phyloP scores from a whole-genome alignment of 2,113 vertebrate genomes.

The Plecotus auritus region DNA sequence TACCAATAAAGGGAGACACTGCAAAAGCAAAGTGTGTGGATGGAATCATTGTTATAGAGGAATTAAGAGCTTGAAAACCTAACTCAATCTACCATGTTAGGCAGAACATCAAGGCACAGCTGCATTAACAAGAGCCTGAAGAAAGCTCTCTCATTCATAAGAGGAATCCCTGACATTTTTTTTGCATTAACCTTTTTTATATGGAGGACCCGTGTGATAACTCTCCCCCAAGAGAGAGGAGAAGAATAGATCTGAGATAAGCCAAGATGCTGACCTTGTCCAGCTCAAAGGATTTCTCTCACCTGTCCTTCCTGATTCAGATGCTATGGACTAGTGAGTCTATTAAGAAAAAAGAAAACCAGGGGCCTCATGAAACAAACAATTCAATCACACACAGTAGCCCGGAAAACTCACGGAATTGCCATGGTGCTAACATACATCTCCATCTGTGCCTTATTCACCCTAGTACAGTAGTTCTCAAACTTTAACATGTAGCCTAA shows the following conservation, averaged over 20 bases:
- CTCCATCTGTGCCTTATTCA: not conserved
- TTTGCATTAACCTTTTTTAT: constrained; percentile 28
- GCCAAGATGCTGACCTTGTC: not conserved
- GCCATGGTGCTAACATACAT: not conserved
- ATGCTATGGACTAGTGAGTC: constrained; percentile 10
- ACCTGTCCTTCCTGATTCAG: constrained; percentile 22
- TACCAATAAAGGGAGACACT: not conserved
- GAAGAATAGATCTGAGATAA: not conserved
- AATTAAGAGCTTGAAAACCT: not conserved
- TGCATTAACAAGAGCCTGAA: not conserved
- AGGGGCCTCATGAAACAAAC: constrained; percentile 28
- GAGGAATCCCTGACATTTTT: not conserved
- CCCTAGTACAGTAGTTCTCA: not conserved
- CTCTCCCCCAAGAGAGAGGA: not conserved
- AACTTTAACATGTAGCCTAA: not conserved
- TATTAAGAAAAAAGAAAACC: constrained; percentile 36
- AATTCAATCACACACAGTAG: not conserved
- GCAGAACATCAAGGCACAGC: not conserved
- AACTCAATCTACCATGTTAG: not conserved
- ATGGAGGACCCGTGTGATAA: constrained; percentile 20
- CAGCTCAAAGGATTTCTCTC: constrained; percentile 25
- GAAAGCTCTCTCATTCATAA: not conserved
- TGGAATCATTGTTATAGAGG: not conserved
- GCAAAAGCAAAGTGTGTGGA: not conserved
- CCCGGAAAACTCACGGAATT: not conserved